Evolutionary conservation across 2,113 vertebrate genomes (phyloP).

Genomic region (Vulpes lagopus): DNA sequence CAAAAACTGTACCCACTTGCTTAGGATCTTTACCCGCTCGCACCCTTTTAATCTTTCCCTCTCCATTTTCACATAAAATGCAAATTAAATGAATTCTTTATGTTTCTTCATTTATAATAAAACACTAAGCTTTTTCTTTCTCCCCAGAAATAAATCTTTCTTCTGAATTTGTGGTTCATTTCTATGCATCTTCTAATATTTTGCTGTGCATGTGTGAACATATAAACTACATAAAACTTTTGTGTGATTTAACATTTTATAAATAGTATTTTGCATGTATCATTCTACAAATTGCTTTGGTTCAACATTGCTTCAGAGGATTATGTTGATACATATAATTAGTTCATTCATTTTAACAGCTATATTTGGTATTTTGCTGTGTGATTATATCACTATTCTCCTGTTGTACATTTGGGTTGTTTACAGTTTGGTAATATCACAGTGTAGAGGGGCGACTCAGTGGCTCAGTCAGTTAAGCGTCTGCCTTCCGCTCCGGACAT

Average conservation of each 20-base stretch:
- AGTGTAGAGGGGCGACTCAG: not conserved
- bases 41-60: not conserved
- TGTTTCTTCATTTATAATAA: conserved; percentile 7
- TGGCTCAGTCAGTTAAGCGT: no score
- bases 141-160: conserved; percentile 1
- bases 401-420: not conserved
- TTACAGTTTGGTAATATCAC: not conserved
- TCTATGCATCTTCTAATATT: not conserved
- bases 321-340: conserved; percentile 37
- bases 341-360: conserved; percentile 12
- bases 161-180: conserved; percentile 54
- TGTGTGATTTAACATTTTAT: conserved; percentile 23
- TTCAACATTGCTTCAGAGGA: conserved; percentile 36
- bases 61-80: not conserved
- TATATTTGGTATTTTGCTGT: not conserved
- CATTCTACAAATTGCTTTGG: not conserved
- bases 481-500: no score
- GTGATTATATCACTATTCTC: not conserved
- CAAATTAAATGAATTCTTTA: conserved; percentile 44
- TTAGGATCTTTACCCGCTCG: not conserved
- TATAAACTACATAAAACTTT: not conserved
- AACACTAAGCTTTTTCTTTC: not conserved
- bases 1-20: conserved; percentile 26
- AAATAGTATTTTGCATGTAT: not conserved
- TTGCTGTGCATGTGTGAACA: not conserved